phyloP scores from a whole-genome alignment of 2,113 vertebrate genomes.

The Todiramphus chloris region DNA sequence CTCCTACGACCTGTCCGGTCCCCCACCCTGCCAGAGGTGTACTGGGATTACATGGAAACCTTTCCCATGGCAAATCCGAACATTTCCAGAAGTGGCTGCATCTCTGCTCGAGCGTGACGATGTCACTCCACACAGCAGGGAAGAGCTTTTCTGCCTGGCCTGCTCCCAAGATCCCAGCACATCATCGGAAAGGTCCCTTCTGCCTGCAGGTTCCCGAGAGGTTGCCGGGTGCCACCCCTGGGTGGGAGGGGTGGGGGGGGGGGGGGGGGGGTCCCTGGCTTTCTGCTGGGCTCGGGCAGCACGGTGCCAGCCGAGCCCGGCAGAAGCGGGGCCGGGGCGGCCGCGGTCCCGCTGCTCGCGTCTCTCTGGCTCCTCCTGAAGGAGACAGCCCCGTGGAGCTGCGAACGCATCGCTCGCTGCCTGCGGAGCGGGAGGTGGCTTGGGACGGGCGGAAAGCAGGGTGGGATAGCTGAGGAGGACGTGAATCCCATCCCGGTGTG shows the following conservation, averaged over 20 bases:
- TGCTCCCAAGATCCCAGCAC: fast-evolving
- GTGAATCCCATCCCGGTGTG: fast-evolving
- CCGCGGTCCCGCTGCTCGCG: not conserved
- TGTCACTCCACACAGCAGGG: not conserved
- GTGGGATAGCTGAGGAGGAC: not conserved
- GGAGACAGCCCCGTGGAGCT: conserved; percentile 6
- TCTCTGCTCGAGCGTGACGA: fast-evolving
- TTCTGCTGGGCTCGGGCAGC: not conserved
- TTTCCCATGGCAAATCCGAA: not conserved
- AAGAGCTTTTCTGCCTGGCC: not conserved
- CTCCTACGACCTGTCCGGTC: not conserved
- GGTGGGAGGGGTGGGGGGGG: not conserved
- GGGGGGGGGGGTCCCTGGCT: not conserved
- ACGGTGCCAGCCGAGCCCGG: not conserved
- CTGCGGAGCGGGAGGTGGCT: fast-evolving
- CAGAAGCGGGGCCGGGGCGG: not conserved
- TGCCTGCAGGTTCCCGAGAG: not conserved
- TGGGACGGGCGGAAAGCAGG: not conserved
- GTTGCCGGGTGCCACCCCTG: not conserved
- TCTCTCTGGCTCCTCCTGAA: conserved; percentile 62
- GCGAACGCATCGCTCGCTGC: not conserved
- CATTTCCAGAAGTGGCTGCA: not conserved
- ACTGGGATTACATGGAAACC: fast-evolving
- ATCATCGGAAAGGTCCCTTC: not conserved
- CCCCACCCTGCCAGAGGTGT: not conserved